Evolutionary conservation across 1,140 invertebrate genomes (phyloP).

Genomic region (Steinernema feltiae): DNA sequence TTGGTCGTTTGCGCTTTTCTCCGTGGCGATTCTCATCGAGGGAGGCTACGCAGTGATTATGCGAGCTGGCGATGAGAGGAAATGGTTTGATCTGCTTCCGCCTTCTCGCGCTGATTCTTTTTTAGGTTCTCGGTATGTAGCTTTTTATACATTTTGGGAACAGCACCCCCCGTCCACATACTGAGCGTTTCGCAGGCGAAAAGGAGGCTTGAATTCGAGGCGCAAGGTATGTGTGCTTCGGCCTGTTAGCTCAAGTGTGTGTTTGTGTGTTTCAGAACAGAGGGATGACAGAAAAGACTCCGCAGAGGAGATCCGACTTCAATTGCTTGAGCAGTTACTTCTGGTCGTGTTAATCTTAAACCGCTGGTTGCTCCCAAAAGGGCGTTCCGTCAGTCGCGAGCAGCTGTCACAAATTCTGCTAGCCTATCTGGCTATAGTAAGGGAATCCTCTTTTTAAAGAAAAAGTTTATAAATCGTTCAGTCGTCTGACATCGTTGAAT

Average conservation of each 20-base stretch:
- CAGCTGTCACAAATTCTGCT: conserved; percentile 82
- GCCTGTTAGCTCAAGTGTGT: background rate
- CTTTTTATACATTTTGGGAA: conserved; percentile 53
- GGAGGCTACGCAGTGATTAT: conserved; percentile 52
- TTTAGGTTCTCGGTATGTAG: conserved; percentile 51
- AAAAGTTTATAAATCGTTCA: no score
- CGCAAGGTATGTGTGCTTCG: no score
- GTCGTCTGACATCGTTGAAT: conserved; percentile 88
- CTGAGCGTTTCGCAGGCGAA: no score
- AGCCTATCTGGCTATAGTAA: conserved; percentile 67
- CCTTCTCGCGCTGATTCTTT: no score
- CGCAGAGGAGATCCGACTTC: conserved; percentile 65
- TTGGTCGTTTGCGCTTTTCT: conserved; percentile 55
- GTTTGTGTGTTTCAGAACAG: background rate
- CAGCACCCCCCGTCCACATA: conserved; percentile 55
- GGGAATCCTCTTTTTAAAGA: conserved; percentile 29
- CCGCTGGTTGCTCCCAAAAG: conserved; percentile 63
- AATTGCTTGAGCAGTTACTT: conserved; percentile 65
- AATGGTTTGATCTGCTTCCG: conserved; percentile 52
- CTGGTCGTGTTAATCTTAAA: conserved; percentile 60
- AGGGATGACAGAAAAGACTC: background rate
- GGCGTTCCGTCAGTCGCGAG: conserved; percentile 74
- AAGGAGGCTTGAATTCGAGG: no score
- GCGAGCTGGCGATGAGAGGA: conserved; percentile 55
- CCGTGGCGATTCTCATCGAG: conserved; percentile 53